Conservation (phyloP, 2,113 vertebrate genomes). For the Pseudolaguvia tuberculata region DNA sequence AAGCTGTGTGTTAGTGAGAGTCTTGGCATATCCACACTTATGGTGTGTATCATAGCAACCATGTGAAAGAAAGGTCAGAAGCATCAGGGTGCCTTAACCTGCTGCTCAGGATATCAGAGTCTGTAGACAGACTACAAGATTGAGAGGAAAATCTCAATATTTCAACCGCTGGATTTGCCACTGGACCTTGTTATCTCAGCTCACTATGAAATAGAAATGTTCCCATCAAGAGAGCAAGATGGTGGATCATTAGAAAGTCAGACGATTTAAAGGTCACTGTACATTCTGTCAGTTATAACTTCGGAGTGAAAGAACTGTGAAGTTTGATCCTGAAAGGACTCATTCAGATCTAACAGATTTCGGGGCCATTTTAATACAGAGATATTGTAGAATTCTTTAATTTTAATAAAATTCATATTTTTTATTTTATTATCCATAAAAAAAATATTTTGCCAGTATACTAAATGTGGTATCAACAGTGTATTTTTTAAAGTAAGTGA, state of each 20-base stretch:
- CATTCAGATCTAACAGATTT: background rate
- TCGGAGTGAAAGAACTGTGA: background rate
- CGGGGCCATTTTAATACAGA: background rate
- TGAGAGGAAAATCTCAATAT: constrained; percentile 27
- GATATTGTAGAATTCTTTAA: background rate
- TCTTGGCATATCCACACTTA: constrained; percentile 10
- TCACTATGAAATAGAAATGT: constrained; percentile 19
- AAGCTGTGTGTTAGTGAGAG: background rate
- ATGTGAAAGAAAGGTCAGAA: constrained; percentile 36
- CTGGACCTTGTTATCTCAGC: constrained; percentile 26
- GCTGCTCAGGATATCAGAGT: constrained; percentile 30
- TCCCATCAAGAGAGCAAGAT: constrained; percentile 17
- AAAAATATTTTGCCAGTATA: no score
- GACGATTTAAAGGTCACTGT: constrained; percentile 26
- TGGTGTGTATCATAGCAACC: constrained; percentile 29
- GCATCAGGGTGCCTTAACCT: constrained; percentile 33
- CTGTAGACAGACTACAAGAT: constrained; percentile 14
- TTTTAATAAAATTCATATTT: no score
- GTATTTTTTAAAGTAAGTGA: background rate
- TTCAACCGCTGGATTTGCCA: constrained; percentile 9
- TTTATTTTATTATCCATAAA: no score
- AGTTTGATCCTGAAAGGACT: background rate
- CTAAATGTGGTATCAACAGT: no score
- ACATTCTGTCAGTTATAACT: constrained; percentile 5
- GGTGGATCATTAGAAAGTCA: constrained; percentile 25